Base-by-base conservation (phyloP, 2,113 vertebrate species). In the Speoplatyrhinus poulsoni region DNA sequence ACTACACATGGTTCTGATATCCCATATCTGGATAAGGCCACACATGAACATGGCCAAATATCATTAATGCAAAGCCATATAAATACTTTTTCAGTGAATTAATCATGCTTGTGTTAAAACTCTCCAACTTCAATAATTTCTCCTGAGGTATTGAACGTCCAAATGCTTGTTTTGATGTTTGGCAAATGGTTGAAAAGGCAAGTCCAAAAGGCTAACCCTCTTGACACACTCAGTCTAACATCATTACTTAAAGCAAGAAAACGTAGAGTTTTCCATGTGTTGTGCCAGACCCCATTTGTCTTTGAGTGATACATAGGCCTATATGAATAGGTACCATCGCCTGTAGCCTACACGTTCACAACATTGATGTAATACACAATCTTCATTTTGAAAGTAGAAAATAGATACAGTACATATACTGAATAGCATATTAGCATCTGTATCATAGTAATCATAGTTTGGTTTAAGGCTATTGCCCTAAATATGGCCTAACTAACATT, bases 1-100 rank as follows among this genome's bases (percentile, higher is more conserved):
- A 52, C 19, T 19, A 32, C 57, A 60, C 15, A 46, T 60, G 67
- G 57, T 60, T 55, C 57, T 36, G 41, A 52, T 53, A 19, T 52
- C 17, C 32, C 10, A 11, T 60, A 41, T 41, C 54, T 69, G 48
- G 58, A 60, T 2, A 48, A 53, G 49, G 11, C 46, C 48, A 9
- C 11, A 53, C 15, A 46, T 10, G 55, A 49, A 50, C 19, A 26
- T 52, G 47, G 15, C 58, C 26, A 69, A n/a, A 60, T 36, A 53
- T 60, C 57, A 46, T 60, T 59, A 67, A 58, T 57, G 16, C 19
- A 41, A 60, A 33, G 58, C 9, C 32, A 15, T 12, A 60, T n/a
- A 60, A 41, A 48, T 68, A 26, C 46, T 59, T 59, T 12, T 47
- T 33, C 8, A 26, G 11, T 57, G 16, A 57, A 57, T 26, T 32